Conservation (phyloP, 2,888 invertebrate genomes). For the Lithophane leautieri region DNA sequence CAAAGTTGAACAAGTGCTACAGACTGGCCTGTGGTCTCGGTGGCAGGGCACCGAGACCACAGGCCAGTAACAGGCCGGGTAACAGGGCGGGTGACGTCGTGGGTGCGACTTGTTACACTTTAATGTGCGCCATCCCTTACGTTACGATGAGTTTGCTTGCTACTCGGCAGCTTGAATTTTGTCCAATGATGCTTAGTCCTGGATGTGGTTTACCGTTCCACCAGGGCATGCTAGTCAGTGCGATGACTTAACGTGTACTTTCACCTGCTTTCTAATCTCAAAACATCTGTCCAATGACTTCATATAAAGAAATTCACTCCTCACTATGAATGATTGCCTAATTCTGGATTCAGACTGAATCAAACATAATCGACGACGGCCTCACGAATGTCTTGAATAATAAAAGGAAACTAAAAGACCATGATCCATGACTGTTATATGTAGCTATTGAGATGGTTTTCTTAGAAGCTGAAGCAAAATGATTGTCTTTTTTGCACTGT, state of each 20-base stretch:
- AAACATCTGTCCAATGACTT: background rate
- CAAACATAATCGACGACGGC: background rate
- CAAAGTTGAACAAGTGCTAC: constrained; percentile 32
- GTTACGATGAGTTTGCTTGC: constrained; percentile 21
- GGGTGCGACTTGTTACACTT: constrained; percentile 37
- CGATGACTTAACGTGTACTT: too few species aligned
- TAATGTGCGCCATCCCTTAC: constrained; percentile 24
- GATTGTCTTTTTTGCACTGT: background rate
- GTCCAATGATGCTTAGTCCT: background rate
- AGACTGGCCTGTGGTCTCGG: constrained; percentile 8
- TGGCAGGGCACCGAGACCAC: too few species aligned
- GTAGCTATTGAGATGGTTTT: background rate
- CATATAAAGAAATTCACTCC: background rate
- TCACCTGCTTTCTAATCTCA: background rate
- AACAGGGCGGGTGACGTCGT: constrained; percentile 19
- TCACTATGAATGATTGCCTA: background rate
- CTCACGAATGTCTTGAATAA: background rate
- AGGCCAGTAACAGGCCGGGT: too few species aligned
- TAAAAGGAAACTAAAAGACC: background rate
- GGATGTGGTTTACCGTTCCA: constrained; percentile 14
- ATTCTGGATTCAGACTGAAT: background rate
- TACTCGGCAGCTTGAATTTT: constrained; percentile 34
- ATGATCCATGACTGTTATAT: background rate
- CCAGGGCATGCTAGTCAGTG: background rate
- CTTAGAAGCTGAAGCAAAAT: background rate